Evolutionary conservation across 2,888 invertebrate species (phyloP).

Genomic region (Muscina levida): DNA sequence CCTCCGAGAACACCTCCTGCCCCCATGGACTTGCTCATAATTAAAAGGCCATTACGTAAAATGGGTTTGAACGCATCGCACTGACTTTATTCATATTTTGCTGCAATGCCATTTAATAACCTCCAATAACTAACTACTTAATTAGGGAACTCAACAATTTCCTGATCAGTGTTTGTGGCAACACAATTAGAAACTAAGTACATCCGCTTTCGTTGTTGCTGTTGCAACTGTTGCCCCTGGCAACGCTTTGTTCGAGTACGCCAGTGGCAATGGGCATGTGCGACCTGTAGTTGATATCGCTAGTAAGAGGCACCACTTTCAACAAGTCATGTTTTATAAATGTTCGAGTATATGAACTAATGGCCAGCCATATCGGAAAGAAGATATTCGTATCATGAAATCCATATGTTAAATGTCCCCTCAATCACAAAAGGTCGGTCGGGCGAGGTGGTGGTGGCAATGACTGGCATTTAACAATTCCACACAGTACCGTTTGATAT

Average conservation of each 20-base stretch:
- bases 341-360: constrained; percentile 17
- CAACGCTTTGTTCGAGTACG: neutral
- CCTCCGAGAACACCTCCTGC: neutral
- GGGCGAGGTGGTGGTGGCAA: constrained; percentile 20
- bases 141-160: constrained; percentile 46
- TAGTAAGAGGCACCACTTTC: constrained; percentile 5
- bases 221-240: neutral
- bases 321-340: constrained; percentile 52
- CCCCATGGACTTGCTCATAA: constrained; percentile 26
- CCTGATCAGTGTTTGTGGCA: constrained; percentile 21
- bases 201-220: constrained; percentile 35
- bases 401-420: constrained; percentile 32
- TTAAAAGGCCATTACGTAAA: constrained; percentile 50
- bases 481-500: constrained; percentile 42
- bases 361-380: constrained; percentile 4
- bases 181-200: constrained; percentile 43
- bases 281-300: neutral
- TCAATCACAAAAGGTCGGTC: constrained; percentile 33
- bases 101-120: constrained; percentile 38
- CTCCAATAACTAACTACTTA: constrained; percentile 55
- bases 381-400: constrained; percentile 12
- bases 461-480: constrained; percentile 47
- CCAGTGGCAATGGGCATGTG: neutral
- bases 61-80: too few species aligned
- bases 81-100: constrained; percentile 25